Base-by-base conservation (phyloP, 2,888 invertebrate species). In the Drosophila dives region DNA sequence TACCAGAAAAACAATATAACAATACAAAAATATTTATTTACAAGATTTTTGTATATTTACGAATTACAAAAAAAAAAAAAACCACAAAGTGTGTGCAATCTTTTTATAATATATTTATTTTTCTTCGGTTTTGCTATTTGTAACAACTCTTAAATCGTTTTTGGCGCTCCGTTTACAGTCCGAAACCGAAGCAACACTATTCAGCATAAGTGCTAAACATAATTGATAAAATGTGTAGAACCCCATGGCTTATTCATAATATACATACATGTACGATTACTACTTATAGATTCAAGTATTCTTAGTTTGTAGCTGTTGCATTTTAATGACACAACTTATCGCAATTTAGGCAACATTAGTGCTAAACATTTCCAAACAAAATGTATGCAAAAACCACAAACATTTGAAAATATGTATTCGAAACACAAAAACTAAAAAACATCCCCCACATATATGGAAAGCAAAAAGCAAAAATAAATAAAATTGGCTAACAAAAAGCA, bases 251-350 rank as follows among this genome's bases (percentile, higher is more conserved):
- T 78, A 75, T 54, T 72, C 66, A 59, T 66, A 63, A 74, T 50
- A 75, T 59, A 64, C 33, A 49, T 5, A 23, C 23, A 55, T 23
- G 38, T 65, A 73, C 66, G 56, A 60, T 45, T 62, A 76, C 61
- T 75, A 74, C 40, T 49, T 70, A 69, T 77, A 70, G 77, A 75
- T 74, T 48, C 73, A 87, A 89, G 85, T 89, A 85, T 85, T 85
- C 85, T 64, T 85, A 85, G 85, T 77, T 77, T 68, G 70, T 87
- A 85, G 85, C 68, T 60, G 88, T 87, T 89, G 89, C 89, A 86
- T 89, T 89, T 86, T 73, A 87, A 85, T 72, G 73, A 73, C 70
- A 36, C 56, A 66, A 69, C 40, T 33, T 61, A n/a, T 64, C 72
- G 64, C 48, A 53, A 26, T 5, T 38, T 54, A 53, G 61, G 63